phyloP scores from a whole-genome alignment of 2,797 vertebrate species.

The Xiphorhynchus erythropygius region DNA sequence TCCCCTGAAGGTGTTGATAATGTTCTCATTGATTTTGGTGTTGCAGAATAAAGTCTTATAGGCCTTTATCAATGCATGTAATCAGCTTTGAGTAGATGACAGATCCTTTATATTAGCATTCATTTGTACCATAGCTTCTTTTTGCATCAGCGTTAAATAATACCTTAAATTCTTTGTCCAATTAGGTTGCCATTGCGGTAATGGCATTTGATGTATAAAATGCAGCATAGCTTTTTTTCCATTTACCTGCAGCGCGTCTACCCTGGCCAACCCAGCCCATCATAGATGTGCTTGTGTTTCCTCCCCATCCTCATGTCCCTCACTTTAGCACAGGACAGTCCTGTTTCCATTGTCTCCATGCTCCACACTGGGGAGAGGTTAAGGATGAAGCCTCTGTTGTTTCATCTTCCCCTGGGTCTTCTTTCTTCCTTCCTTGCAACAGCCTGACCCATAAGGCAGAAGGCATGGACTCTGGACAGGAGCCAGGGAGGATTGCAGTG shows the following conservation, averaged over 20 bases:
- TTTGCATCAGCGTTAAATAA: background rate
- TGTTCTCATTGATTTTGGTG: background rate
- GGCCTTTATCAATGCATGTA: background rate
- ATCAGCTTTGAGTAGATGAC: background rate
- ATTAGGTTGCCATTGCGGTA: background rate
- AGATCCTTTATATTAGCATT: background rate
- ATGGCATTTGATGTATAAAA: background rate
- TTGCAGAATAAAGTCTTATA: background rate
- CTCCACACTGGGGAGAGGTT: background rate
- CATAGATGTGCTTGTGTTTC: background rate
- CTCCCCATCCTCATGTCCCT: background rate
- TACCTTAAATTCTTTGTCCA: background rate
- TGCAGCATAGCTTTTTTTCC: background rate
- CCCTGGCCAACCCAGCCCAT: background rate
- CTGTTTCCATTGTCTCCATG: background rate
- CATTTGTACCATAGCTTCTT: background rate
- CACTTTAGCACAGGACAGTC: background rate
- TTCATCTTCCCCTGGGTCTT: background rate
- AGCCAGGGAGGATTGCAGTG: background rate
- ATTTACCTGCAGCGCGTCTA: background rate
- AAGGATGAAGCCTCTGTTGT: background rate
- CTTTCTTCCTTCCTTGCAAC: background rate
- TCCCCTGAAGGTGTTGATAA: background rate
- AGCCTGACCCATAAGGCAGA: background rate
- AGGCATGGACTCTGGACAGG: background rate